These are phyloP conservation scores for Autographa gamma DNA, from an alignment of 2,888 invertebrate genomes.

Conservation along the genomic window DNA sequence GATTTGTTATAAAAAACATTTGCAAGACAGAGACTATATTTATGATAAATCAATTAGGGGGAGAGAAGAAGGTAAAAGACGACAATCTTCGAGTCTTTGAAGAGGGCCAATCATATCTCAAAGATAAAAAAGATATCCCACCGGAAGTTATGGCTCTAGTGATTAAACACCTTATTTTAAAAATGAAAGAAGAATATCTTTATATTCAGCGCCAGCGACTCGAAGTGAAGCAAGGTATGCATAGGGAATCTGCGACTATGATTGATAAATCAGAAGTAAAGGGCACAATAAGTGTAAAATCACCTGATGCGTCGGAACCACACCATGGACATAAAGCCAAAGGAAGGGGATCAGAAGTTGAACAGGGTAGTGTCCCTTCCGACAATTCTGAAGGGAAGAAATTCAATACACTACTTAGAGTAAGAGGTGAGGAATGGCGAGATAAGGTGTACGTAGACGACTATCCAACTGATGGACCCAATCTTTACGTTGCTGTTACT, in stretches of 20 bases:
- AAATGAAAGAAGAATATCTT: conserved; percentile 83
- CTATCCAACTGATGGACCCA: conserved; percentile 86
- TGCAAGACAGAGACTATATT: conserved; percentile 84
- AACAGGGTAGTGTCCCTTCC: conserved; percentile 15
- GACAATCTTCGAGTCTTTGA: conserved; percentile 80
- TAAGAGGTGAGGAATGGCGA: conserved; percentile 88
- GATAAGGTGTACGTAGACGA: conserved; percentile 87
- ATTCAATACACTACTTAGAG: conserved; percentile 83
- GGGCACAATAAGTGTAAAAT: conserved; percentile 70
- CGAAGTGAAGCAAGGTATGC: conserved; percentile 79
- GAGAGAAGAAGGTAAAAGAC: conserved; percentile 82
- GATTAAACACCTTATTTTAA: conserved; percentile 82
- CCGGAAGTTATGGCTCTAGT: conserved; percentile 79
- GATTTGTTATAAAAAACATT: conserved; percentile 84
- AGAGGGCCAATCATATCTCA: conserved; percentile 79
- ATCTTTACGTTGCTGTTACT: conserved; percentile 86
- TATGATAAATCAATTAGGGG: conserved; percentile 85
- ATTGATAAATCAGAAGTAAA: conserved; percentile 73
- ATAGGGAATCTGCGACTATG: conserved; percentile 79
- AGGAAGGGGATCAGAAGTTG: conserved; percentile 62
- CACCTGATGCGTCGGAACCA: conserved; percentile 57
- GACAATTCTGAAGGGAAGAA: conserved; percentile 74
- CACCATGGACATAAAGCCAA: conserved; percentile 65
- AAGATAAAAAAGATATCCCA: conserved; percentile 81
- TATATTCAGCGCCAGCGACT: conserved; percentile 78